phyloP scores from a whole-genome alignment of 2,888 invertebrate species.

The Drosophila prolongata region DNA sequence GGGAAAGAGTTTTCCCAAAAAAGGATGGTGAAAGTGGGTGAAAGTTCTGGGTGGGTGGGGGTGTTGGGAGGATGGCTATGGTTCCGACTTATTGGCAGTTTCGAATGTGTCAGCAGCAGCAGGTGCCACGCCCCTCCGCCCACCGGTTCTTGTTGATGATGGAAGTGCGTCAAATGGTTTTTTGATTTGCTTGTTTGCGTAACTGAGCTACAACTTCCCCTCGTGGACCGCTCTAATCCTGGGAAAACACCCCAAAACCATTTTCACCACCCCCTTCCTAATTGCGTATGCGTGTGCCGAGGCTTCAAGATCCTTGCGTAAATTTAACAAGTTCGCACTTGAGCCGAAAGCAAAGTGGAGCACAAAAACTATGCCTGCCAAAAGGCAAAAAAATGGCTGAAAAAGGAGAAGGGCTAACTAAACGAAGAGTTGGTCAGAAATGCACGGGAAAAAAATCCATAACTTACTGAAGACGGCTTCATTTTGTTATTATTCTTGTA shows the following conservation, averaged over 20 bases:
- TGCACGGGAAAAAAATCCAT: background rate
- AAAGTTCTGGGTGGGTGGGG: background rate
- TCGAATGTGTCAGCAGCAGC: constrained; percentile 75
- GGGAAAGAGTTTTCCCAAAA: constrained; percentile 1
- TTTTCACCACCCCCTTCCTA: constrained; percentile 25
- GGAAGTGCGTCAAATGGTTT: constrained; percentile 80
- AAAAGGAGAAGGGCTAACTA: constrained; percentile 24
- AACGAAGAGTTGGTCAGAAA: constrained; percentile 15
- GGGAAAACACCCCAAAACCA: background rate
- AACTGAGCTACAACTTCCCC: constrained; percentile 56
- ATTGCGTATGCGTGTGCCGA: constrained; percentile 77
- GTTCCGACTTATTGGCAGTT: constrained; percentile 72
- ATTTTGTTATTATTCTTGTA: too few relatives aligned
- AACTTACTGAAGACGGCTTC: too few relatives aligned
- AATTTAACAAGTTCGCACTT: constrained; percentile 79
- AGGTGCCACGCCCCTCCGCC: constrained; percentile 56
- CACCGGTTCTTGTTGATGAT: constrained; percentile 58
- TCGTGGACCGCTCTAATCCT: constrained; percentile 7
- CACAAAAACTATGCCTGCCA: constrained; percentile 56
- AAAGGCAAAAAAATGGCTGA: constrained; percentile 22
- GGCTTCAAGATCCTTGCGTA: constrained; percentile 64
- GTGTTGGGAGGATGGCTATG: background rate
- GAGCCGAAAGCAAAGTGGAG: constrained; percentile 62
- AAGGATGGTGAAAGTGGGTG: background rate
- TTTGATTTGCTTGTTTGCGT: constrained; percentile 77